Percentiles rank a stretch among this genome's conserved stretches.
phyloP scores from a whole-genome alignment of 2,888 invertebrate species.

The Acleris literana region DNA sequence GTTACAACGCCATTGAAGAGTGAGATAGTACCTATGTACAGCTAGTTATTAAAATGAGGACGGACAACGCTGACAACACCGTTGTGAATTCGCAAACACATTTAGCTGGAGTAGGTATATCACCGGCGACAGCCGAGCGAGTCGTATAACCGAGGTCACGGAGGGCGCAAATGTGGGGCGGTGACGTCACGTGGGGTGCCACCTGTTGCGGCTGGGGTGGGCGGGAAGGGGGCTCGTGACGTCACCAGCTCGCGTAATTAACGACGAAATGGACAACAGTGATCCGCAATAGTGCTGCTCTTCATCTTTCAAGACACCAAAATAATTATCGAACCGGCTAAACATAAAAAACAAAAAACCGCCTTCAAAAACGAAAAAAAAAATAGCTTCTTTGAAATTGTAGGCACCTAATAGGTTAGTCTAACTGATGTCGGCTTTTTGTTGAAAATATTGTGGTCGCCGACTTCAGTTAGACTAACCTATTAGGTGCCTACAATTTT shows the following conservation, averaged over 20 bases:
- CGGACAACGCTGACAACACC: not conserved
- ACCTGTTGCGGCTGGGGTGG: slow-evolving; percentile 27
- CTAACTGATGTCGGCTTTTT: too few species aligned
- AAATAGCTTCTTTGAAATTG: too few species aligned
- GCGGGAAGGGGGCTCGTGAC: slow-evolving; percentile 27
- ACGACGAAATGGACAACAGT: slow-evolving; percentile 16
- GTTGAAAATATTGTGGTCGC: too few species aligned
- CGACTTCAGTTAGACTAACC: too few species aligned
- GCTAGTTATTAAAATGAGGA: not conserved
- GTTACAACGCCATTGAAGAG: too few species aligned
- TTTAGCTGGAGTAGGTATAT: slow-evolving; percentile 3
- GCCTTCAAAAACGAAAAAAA: too few species aligned
- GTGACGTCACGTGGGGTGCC: slow-evolving; percentile 30
- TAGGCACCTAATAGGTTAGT: too few species aligned
- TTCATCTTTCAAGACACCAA: too few species aligned
- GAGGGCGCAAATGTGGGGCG: slow-evolving; percentile 29
- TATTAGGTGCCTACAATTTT: too few species aligned
- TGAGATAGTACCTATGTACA: not conserved
- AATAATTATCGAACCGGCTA: too few species aligned
- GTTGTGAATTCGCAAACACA: slow-evolving; percentile 26
- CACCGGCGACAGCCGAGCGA: slow-evolving; percentile 23
- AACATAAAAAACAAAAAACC: too few species aligned
- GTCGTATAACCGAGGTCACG: slow-evolving; percentile 25
- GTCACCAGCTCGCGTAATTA: slow-evolving; percentile 32
- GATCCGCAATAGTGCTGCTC: slow-evolving; percentile 10